phyloP scores from a whole-genome alignment of 2,888 invertebrate genomes.

The Plagodis dolabraria region DNA sequence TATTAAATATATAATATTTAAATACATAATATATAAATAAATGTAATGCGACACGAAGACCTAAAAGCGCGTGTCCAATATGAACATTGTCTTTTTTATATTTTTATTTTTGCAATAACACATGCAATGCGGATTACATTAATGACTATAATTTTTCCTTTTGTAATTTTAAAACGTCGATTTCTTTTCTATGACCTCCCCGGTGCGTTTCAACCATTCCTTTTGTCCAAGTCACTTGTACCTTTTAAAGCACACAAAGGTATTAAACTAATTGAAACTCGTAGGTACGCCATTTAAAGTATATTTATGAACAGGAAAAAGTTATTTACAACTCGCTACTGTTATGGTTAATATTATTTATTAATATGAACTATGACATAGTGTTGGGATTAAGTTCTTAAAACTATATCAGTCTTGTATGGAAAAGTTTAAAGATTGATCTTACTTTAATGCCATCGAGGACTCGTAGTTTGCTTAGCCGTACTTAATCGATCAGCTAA shows the following conservation, averaged over 20 bases:
- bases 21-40: no score
- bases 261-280: constrained; percentile 29
- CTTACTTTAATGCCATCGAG: no score
- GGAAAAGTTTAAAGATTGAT: background rate
- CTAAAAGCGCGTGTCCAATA: no score
- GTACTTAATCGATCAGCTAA: no score
- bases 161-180: no score
- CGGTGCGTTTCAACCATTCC: background rate
- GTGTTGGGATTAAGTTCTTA: constrained; percentile 14
- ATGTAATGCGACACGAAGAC: no score
- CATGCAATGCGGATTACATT: no score
- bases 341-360: constrained; percentile 31
- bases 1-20: no score
- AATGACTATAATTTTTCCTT: no score
- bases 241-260: constrained; percentile 8
- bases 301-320: constrained; percentile 29
- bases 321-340: constrained; percentile 30
- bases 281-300: constrained; percentile 23
- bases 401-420: background rate
- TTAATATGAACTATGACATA: constrained; percentile 18
- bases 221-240: constrained; percentile 2
- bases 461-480: background rate
- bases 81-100: no score
- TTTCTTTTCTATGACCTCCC: background rate
- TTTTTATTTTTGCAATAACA: no score